Conservation (phyloP, 2,888 invertebrate species). For the Agriopis leucophaearia region DNA sequence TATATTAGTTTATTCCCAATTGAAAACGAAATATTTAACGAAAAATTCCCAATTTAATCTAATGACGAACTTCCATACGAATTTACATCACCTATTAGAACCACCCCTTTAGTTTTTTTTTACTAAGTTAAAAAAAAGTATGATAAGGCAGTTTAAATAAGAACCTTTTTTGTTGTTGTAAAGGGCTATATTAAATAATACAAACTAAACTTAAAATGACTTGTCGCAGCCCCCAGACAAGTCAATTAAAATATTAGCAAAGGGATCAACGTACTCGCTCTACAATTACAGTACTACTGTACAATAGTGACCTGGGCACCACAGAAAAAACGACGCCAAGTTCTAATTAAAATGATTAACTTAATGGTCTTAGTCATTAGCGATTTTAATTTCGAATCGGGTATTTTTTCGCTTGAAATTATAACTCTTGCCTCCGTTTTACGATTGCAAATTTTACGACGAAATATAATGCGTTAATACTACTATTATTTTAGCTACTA, state of each 20-base stretch:
- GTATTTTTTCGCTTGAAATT: conserved; percentile 74
- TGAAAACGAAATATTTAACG: too few relatives aligned
- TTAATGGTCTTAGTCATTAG: conserved; percentile 86
- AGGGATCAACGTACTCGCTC: conserved; percentile 22
- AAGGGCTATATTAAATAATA: background rate
- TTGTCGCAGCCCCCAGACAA: background rate
- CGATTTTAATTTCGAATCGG: conserved; percentile 83
- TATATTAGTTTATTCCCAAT: too few relatives aligned
- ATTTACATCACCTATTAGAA: too few relatives aligned
- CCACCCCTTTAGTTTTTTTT: too few relatives aligned
- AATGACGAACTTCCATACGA: too few relatives aligned
- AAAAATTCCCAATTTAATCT: too few relatives aligned
- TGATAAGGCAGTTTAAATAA: too few relatives aligned
- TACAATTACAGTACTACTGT: conserved; percentile 18
- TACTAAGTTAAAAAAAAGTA: too few relatives aligned
- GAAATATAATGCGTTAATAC: conserved; percentile 60
- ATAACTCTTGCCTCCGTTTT: conserved; percentile 70
- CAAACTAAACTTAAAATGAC: background rate
- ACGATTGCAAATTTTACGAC: conserved; percentile 70
- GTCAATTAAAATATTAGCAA: conserved; percentile 4
- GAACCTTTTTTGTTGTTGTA: too few relatives aligned
- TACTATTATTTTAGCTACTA: conserved; percentile 61
- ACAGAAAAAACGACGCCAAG: conserved; percentile 73
- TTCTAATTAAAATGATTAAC: conserved; percentile 87
- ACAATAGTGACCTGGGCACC: conserved; percentile 46